These are phyloP conservation scores for Clunio marinus DNA, from an alignment of 2,888 invertebrate genomes.

Conservation along the genomic window DNA sequence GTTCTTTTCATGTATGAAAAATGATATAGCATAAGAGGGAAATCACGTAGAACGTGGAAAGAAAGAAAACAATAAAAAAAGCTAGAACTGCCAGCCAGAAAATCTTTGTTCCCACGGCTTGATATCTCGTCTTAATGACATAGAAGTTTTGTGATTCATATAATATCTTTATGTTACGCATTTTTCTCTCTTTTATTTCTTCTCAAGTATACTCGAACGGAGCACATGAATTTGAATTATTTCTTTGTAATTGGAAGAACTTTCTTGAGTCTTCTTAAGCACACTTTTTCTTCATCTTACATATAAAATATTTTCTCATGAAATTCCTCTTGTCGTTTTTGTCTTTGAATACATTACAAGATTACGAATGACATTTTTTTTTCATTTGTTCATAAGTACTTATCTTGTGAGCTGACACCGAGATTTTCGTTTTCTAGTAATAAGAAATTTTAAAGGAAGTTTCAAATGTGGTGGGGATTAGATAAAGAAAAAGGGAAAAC, in stretches of 20 bases:
- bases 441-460: background rate
- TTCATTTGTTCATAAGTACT: background rate
- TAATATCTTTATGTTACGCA: conserved; percentile 26
- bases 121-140: background rate
- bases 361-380: too few relatives aligned
- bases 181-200: conserved; percentile 10
- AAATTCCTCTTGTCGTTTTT: too few relatives aligned
- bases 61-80: conserved; percentile 13
- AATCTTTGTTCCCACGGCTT: background rate
- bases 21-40: too few relatives aligned
- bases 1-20: too few relatives aligned
- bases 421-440: background rate
- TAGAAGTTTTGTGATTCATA: conserved; percentile 34
- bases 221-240: conserved; percentile 20
- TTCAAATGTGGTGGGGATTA: background rate
- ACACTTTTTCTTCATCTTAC: too few relatives aligned
- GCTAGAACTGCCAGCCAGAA: conserved; percentile 12
- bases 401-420: background rate
- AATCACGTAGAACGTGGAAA: too few relatives aligned
- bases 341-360: too few relatives aligned
- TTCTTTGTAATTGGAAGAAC: background rate
- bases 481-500: too few relatives aligned
- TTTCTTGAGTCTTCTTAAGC: background rate
- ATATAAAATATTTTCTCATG: too few relatives aligned
- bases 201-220: background rate